phyloP scores from a whole-genome alignment of 1,140 invertebrate species.

The Elysia chlorotica region DNA sequence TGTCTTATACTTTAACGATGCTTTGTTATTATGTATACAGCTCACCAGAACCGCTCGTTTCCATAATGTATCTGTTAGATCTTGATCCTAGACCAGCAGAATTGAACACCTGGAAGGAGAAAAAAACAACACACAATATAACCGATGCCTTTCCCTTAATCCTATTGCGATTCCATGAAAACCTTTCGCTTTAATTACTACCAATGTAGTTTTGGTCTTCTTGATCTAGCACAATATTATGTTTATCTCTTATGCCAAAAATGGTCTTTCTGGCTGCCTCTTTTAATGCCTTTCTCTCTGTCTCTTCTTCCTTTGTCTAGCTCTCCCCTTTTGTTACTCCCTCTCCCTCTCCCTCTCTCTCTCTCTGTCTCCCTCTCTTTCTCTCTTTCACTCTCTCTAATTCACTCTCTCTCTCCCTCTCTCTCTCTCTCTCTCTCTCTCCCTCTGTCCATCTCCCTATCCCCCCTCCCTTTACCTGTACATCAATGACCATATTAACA shows the following conservation, averaged over 20 bases:
- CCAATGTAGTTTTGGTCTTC: no score
- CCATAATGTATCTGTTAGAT: constrained; percentile 36
- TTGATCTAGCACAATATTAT: background rate
- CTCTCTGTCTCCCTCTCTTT: background rate
- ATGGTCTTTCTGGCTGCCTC: background rate
- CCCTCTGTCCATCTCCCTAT: background rate
- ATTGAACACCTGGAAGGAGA: constrained; percentile 87
- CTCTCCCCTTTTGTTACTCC: background rate
- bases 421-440: background rate
- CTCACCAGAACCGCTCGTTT: constrained; percentile 28
- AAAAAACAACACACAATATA: constrained; percentile 2
- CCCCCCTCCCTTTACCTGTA: constrained; percentile 73
- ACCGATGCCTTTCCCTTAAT: background rate
- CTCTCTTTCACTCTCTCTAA: background rate
- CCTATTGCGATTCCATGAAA: background rate
- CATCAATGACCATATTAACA: constrained; percentile 90
- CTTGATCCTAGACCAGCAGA: constrained; percentile 82
- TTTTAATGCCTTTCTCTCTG: background rate
- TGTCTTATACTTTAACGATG: no score
- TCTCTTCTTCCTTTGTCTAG: background rate
- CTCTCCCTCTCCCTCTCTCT: background rate
- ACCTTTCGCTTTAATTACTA: background rate
- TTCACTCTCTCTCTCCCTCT: background rate
- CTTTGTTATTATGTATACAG: no score
- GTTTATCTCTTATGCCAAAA: background rate